Percentiles rank a stretch among this genome's conserved stretches.
These are phyloP conservation scores for Hyaena hyaena DNA, from an alignment of 2,113 vertebrate species.

Conservation along the genomic window DNA sequence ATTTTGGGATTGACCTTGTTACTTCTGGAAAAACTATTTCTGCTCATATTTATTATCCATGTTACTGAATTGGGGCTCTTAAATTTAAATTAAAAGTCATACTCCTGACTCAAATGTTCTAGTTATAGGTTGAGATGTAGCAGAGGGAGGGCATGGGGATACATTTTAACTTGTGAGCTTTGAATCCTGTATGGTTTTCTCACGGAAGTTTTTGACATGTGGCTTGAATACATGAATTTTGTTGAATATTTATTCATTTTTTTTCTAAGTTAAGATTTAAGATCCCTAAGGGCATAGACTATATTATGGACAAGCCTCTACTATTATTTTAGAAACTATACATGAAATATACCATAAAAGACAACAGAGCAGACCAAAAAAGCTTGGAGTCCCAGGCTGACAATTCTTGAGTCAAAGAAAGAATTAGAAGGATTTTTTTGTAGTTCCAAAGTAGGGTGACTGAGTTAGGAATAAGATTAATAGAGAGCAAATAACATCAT, in stretches of 20 bases:
- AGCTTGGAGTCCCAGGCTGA: background rate
- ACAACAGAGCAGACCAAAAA: background rate
- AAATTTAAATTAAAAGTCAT: background rate
- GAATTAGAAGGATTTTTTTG: background rate
- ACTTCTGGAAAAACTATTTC: background rate
- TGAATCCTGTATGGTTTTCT: background rate
- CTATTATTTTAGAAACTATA: background rate
- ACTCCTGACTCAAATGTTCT: background rate
- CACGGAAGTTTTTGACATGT: background rate
- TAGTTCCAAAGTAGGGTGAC: background rate
- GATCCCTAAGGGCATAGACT: background rate
- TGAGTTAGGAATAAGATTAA: background rate
- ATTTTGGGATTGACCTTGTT: background rate
- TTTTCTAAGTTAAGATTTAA: background rate
- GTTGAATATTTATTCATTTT: background rate
- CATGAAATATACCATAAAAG: background rate
- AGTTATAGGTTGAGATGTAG: background rate
- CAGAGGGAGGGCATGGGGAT: background rate
- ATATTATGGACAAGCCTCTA: background rate
- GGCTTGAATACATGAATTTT: background rate
- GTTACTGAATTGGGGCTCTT: background rate
- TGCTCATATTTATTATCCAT: background rate
- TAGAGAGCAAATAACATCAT: conserved; percentile 25
- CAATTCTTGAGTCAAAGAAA: background rate
- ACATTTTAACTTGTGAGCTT: background rate